phyloP scores from a whole-genome alignment of 23 tunicate species.

The Diplosoma virens region DNA sequence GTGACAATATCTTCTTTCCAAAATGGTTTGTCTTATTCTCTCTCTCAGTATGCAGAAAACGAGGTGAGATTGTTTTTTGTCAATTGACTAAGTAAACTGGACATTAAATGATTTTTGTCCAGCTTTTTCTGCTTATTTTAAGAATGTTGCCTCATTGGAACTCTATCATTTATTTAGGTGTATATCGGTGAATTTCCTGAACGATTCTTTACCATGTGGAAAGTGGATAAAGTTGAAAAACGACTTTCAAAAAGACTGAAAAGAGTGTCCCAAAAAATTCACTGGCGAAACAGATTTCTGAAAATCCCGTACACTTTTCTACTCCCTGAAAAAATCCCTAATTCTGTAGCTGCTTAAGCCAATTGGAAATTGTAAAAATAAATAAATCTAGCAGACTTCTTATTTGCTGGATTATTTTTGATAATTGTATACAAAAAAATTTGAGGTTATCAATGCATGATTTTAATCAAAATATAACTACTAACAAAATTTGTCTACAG shows the following conservation, averaged over 20 bases:
- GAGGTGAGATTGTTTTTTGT: slow-evolving; percentile 63
- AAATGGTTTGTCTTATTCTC: slow-evolving; percentile 35
- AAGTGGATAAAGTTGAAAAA: not conserved
- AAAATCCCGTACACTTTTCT: slow-evolving; percentile 26
- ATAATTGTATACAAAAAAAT: no score
- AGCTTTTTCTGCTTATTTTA: no score
- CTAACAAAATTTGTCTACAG: no score
- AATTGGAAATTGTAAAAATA: not conserved
- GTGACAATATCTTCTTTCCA: slow-evolving; percentile 23
- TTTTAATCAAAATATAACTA: no score
- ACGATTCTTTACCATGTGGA: not conserved
- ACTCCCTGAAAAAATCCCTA: slow-evolving; percentile 32
- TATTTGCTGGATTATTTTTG: no score
- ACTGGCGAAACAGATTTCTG: slow-evolving; percentile 19
- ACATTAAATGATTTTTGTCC: not conserved
- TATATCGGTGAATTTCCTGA: not conserved
- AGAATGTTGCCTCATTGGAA: no score
- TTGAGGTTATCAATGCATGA: no score
- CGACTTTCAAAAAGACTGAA: not conserved
- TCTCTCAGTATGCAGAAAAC: slow-evolving; percentile 46
- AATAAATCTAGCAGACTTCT: no score
- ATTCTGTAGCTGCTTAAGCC: slow-evolving; percentile 28
- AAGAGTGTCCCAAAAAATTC: not conserved
- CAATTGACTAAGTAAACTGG: no score
- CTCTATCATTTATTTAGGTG: no score